A percentile compares a stretch with the other conserved stretches of the same genome.
Evolutionary conservation across 2,888 invertebrate species (phyloP).

Genomic region (Adineta ricciae): DNA sequence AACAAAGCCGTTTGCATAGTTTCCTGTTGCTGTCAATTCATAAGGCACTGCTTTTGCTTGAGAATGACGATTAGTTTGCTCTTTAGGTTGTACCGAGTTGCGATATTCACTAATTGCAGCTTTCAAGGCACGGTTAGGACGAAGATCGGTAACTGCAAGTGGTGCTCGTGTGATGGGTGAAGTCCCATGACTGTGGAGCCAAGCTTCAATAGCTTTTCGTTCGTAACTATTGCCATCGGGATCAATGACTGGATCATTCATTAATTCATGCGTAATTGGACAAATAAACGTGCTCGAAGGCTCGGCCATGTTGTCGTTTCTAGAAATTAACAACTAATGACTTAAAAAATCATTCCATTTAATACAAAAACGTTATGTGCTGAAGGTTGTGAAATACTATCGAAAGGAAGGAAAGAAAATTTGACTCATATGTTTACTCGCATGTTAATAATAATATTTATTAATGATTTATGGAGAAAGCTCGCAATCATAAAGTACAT

Average conservation of each 20-base stretch:
- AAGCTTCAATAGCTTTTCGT: background rate
- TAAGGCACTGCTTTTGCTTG: background rate
- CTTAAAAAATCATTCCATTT: too few species aligned
- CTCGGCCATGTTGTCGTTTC: background rate
- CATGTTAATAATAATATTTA: background rate
- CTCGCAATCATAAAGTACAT: too few species aligned
- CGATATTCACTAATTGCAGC: background rate
- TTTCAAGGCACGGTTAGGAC: background rate
- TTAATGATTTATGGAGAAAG: too few species aligned
- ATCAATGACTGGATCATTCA: background rate
- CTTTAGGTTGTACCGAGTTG: background rate
- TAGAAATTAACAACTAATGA: too few species aligned
- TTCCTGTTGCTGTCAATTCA: background rate
- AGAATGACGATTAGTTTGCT: background rate
- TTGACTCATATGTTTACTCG: background rate
- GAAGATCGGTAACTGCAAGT: background rate
- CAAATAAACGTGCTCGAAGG: background rate
- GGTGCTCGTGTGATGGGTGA: background rate
- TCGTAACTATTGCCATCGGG: constrained; percentile 12
- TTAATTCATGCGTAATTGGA: constrained; percentile 2
- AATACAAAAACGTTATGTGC: background rate
- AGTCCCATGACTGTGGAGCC: background rate
- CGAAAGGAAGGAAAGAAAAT: too few species aligned
- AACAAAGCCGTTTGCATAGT: background rate
- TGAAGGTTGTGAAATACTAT: background rate